Conservation (phyloP, 1,140 invertebrate species). For the Bombyx mori region DNA sequence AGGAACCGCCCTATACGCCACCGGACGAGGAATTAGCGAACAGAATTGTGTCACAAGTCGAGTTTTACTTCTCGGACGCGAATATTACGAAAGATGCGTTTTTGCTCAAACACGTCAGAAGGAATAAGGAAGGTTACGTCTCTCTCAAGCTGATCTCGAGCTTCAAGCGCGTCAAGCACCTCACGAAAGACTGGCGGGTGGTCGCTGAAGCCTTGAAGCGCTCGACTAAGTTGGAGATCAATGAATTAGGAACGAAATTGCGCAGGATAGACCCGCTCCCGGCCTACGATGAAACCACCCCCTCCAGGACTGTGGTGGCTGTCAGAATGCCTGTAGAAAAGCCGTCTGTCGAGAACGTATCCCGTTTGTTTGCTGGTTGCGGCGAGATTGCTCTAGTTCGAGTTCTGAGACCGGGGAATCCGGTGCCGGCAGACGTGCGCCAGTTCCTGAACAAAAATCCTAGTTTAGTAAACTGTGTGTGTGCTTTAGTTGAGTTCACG, state of each 20-base stretch:
- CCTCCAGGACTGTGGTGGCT: constrained; percentile 91
- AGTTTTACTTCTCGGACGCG: constrained; percentile 95
- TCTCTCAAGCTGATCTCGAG: constrained; percentile 94
- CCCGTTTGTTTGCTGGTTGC: constrained; percentile 87
- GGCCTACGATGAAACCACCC: constrained; percentile 90
- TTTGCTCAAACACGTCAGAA: constrained; percentile 91
- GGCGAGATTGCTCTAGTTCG: constrained; percentile 91
- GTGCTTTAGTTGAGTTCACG: constrained; percentile 92
- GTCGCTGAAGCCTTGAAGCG: constrained; percentile 86
- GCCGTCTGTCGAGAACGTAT: constrained; percentile 88
- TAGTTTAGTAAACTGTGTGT: constrained; percentile 86
- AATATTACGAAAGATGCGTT: constrained; percentile 97
- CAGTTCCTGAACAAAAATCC: constrained; percentile 92
- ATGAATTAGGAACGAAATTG: constrained; percentile 92
- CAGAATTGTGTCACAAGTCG: constrained; percentile 87
- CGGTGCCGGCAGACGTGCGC: constrained; percentile 88
- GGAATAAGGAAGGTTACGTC: constrained; percentile 96
- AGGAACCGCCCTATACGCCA: constrained; percentile 71
- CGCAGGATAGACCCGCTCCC: constrained; percentile 87
- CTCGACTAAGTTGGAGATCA: constrained; percentile 89
- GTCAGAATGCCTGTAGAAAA: constrained; percentile 87
- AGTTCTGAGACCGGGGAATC: constrained; percentile 88
- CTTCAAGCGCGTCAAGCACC: constrained; percentile 92
- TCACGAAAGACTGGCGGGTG: constrained; percentile 94
- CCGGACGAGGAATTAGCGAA: constrained; percentile 82